These are phyloP conservation scores for Styela clava DNA, from an alignment of 23 tunicate species.

Conservation along the genomic window DNA sequence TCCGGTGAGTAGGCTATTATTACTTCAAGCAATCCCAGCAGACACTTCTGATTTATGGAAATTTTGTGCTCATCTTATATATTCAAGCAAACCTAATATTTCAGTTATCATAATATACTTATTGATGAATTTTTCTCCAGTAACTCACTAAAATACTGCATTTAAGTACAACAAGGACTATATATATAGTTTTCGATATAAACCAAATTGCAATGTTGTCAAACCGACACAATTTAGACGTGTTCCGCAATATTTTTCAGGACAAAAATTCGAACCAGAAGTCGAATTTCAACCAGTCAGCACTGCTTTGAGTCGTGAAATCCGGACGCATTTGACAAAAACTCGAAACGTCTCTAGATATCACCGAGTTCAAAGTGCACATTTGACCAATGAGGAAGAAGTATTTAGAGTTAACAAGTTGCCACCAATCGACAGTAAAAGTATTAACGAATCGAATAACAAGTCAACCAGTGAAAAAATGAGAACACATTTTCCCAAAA, in stretches of 20 bases:
- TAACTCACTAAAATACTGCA: no score
- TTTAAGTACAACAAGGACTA: no score
- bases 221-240: no score
- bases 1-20: not conserved
- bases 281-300: slow-evolving; percentile 53
- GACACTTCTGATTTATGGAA: no score
- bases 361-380: slow-evolving; percentile 68
- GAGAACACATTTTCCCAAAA: slow-evolving; percentile 2
- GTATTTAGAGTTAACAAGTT: slow-evolving; percentile 29
- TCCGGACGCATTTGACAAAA: slow-evolving; percentile 52
- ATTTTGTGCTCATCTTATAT: no score
- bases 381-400: slow-evolving; percentile 53
- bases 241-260: slow-evolving; percentile 16
- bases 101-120: no score
- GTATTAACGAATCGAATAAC: not conserved
- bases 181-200: no score
- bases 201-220: no score
- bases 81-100: no score
- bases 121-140: no score
- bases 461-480: not conserved
- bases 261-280: slow-evolving; percentile 33
- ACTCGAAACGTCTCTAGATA: slow-evolving; percentile 56
- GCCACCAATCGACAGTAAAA: slow-evolving; percentile 26
- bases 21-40: no score
- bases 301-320: slow-evolving; percentile 61